Conservation (phyloP, 2,797 vertebrate genomes). For the Euphonia xanthogaster region DNA sequence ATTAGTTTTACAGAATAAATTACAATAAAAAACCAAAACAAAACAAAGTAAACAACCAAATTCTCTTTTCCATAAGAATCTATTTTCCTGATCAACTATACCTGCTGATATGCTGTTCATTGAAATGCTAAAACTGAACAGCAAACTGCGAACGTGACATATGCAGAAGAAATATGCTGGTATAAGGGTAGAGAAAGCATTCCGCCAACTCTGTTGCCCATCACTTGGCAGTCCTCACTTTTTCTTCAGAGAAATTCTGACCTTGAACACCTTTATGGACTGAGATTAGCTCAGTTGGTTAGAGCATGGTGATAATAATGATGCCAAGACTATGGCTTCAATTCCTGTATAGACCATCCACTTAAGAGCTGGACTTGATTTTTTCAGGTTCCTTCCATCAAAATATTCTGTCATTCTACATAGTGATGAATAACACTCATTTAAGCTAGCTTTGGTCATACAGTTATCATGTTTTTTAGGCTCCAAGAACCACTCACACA, state of each 20-base stretch:
- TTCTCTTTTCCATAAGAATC: fast-evolving
- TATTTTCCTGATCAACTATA: background rate
- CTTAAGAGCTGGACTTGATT: background rate
- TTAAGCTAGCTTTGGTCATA: background rate
- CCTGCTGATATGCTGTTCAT: background rate
- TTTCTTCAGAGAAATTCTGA: background rate
- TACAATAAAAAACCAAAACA: background rate
- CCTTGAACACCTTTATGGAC: background rate
- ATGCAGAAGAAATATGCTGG: background rate
- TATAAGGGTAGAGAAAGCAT: background rate
- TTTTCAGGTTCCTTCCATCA: too few species aligned
- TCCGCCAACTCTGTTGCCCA: background rate
- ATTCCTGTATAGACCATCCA: background rate
- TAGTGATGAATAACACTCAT: background rate
- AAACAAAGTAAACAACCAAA: background rate
- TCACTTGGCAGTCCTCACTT: background rate
- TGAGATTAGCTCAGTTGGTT: background rate
- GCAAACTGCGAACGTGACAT: background rate
- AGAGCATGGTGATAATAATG: background rate
- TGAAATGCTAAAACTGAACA: background rate
- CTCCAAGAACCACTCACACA: background rate
- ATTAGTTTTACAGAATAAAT: background rate
- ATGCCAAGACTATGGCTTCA: background rate
- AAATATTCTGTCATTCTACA: background rate
- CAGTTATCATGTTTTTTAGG: background rate